Percentiles rank a stretch among this genome's conserved stretches.
These are phyloP conservation scores for Macrobrachium nipponense DNA, from an alignment of 1,140 invertebrate species.

Conservation along the genomic window DNA sequence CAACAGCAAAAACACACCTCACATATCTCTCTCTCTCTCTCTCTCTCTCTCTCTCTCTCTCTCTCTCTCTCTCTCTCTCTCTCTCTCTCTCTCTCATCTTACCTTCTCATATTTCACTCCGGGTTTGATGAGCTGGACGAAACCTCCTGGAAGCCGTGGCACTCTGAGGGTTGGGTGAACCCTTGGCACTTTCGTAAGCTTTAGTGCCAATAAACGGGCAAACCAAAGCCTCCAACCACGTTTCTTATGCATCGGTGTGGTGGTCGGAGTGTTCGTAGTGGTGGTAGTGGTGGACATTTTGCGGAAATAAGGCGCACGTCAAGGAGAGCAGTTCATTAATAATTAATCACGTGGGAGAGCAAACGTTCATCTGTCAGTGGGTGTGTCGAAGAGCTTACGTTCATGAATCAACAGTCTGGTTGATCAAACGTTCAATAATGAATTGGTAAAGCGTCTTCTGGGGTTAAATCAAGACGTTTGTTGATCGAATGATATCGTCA, in stretches of 20 bases:
- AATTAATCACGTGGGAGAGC: too few relatives aligned
- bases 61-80: not conserved
- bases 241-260: conserved; percentile 35
- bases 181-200: conserved; percentile 38
- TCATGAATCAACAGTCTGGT: too few relatives aligned
- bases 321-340: too few relatives aligned
- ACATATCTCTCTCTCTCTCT: not conserved
- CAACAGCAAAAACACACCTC: not conserved
- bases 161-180: conserved; percentile 50
- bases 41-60: not conserved
- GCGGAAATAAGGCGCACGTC: too few relatives aligned
- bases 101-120: conserved; percentile 57
- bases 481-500: too few relatives aligned
- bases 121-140: conserved; percentile 52
- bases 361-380: too few relatives aligned
- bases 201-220: conserved; percentile 30
- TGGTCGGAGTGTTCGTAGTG: conserved; percentile 15
- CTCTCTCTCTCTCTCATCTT: conserved; percentile 9
- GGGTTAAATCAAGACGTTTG: too few relatives aligned
- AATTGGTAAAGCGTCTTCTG: too few relatives aligned
- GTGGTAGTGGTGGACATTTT: conserved; percentile 27
- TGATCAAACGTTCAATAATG: too few relatives aligned
- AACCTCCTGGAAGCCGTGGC: conserved; percentile 45
- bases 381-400: too few relatives aligned
- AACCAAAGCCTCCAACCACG: conserved; percentile 47